These are phyloP conservation scores for Ibycter americanus DNA, from an alignment of 2,797 vertebrate genomes.

Conservation along the genomic window DNA sequence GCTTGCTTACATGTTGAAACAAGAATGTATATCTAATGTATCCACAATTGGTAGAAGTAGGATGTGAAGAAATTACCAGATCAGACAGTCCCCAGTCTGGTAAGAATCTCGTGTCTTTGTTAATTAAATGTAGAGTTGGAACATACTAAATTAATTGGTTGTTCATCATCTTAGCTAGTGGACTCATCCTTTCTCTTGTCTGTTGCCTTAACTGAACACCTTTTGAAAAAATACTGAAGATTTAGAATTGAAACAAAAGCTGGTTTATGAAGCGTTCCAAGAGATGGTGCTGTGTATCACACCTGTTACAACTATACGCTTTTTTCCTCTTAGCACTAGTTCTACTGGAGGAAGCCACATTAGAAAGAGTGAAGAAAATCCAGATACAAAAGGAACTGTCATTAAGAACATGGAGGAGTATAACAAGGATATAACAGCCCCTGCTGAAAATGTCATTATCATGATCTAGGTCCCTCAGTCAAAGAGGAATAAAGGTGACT, in stretches of 20 bases:
- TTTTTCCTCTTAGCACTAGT: conserved; percentile 74
- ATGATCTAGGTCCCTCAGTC: conserved; percentile 86
- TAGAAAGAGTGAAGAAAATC: conserved; percentile 80
- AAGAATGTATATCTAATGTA: neutral
- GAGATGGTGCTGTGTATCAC: neutral
- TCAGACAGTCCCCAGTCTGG: neutral
- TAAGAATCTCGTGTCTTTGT: conserved; percentile 4
- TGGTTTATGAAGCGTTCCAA: neutral
- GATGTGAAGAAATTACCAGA: conserved; percentile 25
- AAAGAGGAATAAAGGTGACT: conserved; percentile 88
- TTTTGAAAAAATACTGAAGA: neutral
- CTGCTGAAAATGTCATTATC: conserved; percentile 83
- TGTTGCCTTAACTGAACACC: neutral
- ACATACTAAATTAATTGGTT: conserved; percentile 12
- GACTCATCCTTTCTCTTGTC: neutral
- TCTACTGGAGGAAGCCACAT: conserved; percentile 86
- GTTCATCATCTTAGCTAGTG: neutral
- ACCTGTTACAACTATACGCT: neutral
- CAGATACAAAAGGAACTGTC: conserved; percentile 80
- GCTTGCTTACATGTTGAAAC: neutral
- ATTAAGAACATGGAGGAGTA: conserved; percentile 87
- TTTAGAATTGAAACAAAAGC: neutral
- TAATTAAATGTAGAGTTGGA: neutral
- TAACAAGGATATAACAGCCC: conserved; percentile 81
- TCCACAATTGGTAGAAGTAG: conserved; percentile 3